Evolutionary conservation across 2,113 vertebrate genomes (phyloP), one percentile per base, ranked within the genome.

Genomic region (Eolophus roseicapilla): DNA sequence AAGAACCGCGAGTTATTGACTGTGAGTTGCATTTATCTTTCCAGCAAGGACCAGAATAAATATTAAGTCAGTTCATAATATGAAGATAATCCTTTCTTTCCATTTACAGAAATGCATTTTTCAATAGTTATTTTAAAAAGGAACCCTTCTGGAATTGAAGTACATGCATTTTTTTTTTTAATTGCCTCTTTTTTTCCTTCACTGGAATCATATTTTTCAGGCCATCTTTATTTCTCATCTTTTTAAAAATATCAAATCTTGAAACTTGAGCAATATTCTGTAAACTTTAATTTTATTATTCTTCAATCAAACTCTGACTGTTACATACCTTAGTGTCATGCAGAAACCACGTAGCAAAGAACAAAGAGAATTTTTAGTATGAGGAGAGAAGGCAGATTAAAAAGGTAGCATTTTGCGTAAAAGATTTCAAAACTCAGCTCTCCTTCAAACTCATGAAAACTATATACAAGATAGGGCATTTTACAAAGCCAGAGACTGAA

Each of bases 341-440:
- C 60, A 86, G 62, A 93, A 92, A 49, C 6, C 29, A 63, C 44
- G 44, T 87, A 71, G 23, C 17, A 57, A 64, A 82, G 84, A 92
- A 91, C 55, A 85, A 89, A 93, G 63, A 82, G 33, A 91, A 94
- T 74, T 90, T 60, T 92, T 90, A 84, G 24, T 43, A 79, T 13
- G 29, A 69, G 25, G 39, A 68, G 81, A 81, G 18, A 73, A 84
- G 25, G 18, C 21, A 84, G 35, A 62, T 82, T 65, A 69, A 82
- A 90, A 87, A 89, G 10, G 29, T 37, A 77, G 25, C 11, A 13
- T 79, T 85, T 79, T 86, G 7, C 64, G 10, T 74, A 88, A 86
- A 86, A 62, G 10, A 49, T 50, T 90, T 85, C 19, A 77, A 83
- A 86, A 27, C 2, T 0, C 31, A 85, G 9, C 6, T 88, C 23